A percentile compares a stretch with the other conserved stretches of the same genome.
phyloP scores from a whole-genome alignment of 2,797 vertebrate species.

The Falco berigora region DNA sequence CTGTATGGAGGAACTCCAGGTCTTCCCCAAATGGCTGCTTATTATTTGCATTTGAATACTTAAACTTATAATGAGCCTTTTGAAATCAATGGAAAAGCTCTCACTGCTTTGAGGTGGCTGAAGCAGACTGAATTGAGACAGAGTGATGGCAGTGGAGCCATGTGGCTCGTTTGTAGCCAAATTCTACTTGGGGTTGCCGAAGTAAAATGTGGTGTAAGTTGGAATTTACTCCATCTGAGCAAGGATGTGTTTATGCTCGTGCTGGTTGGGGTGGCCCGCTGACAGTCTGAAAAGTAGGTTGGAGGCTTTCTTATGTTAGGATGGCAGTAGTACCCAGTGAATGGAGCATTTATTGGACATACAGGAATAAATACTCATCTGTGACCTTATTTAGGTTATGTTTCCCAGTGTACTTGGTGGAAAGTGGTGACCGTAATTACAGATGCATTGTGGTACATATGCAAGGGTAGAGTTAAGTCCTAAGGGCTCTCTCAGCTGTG shows the following conservation, averaged over 20 bases:
- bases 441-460: neutral
- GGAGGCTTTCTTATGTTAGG: neutral
- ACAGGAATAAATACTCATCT: neutral
- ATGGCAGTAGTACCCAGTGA: neutral
- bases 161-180: neutral
- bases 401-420: neutral
- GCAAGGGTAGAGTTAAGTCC: neutral
- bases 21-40: neutral
- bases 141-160: fast-evolving
- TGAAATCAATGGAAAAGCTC: neutral
- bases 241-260: neutral
- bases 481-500: neutral
- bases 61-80: neutral
- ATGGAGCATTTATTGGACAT: neutral
- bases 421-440: neutral
- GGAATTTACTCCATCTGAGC: neutral
- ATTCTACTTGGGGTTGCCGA: neutral
- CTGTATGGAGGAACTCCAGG: neutral
- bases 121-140: neutral
- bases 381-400: neutral
- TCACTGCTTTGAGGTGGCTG: neutral
- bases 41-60: neutral
- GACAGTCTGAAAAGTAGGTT: neutral
- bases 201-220: neutral
- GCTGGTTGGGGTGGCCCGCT: neutral